Conservation (phyloP, 2,113 vertebrate species). For the Leptobrachium ailaonicum region DNA sequence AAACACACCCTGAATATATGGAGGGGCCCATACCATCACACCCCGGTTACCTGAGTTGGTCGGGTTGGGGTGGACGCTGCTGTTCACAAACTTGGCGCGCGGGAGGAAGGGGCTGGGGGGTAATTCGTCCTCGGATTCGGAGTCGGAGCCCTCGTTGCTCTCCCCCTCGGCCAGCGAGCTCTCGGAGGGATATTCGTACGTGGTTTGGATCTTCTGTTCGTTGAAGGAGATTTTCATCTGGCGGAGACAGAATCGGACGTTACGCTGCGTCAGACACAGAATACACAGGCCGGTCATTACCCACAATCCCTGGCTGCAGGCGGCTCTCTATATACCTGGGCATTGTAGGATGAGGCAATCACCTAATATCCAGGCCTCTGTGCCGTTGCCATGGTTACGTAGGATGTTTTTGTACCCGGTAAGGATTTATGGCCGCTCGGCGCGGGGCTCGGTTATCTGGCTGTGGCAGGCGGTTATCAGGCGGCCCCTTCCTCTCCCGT, state of each 20-base stretch:
- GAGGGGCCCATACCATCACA: too few relatives aligned
- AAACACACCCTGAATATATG: too few relatives aligned
- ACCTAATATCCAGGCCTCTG: too few relatives aligned
- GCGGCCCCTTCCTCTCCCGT: too few relatives aligned
- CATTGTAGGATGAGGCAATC: too few relatives aligned
- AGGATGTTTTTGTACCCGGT: too few relatives aligned
- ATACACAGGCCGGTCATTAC: neutral
- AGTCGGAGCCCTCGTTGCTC: constrained; percentile 52
- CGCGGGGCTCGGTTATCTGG: too few relatives aligned
- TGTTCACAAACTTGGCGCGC: constrained; percentile 67
- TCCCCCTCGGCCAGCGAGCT: constrained; percentile 77
- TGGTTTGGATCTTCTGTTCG: constrained; percentile 85
- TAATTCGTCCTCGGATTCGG: constrained; percentile 55
- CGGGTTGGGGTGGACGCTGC: constrained; percentile 53
- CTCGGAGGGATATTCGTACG: constrained; percentile 92
- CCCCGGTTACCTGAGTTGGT: constrained; percentile 72
- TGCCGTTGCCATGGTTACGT: too few relatives aligned
- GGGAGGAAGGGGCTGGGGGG: constrained; percentile 70
- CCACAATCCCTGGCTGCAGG: neutral
- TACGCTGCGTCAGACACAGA: too few relatives aligned
- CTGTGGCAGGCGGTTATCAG: too few relatives aligned
- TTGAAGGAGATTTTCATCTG: constrained; percentile 97
- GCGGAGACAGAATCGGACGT: constrained; percentile 1
- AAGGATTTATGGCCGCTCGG: too few relatives aligned
- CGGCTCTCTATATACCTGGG: too few relatives aligned